Evolutionary conservation across 2,888 invertebrate genomes (phyloP).

Genomic region (Pteria penguin): DNA sequence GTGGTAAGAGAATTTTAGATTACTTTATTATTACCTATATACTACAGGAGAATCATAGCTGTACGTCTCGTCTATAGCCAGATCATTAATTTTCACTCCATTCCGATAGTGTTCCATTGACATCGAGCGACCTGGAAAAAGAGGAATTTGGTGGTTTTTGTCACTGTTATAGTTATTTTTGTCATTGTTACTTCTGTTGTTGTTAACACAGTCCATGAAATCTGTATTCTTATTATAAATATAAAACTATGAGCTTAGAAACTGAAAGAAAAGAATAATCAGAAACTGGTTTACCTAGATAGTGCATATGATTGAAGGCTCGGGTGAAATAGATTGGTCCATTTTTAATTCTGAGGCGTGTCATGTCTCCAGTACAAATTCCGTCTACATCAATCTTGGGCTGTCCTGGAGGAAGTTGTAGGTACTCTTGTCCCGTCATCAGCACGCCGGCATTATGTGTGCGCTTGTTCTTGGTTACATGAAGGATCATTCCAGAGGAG

Average conservation of each 20-base stretch:
- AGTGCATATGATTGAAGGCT: conserved; percentile 64
- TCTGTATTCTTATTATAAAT: no score
- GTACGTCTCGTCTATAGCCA: conserved; percentile 2
- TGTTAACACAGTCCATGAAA: no score
- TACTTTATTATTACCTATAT: conserved; percentile 10
- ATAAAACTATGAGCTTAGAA: no score
- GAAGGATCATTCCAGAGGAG: conserved; percentile 61
- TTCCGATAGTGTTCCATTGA: not conserved
- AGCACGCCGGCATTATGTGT: conserved; percentile 56
- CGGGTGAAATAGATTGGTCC: conserved; percentile 43
- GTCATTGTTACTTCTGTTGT: no score
- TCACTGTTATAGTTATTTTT: no score
- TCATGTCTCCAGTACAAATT: conserved; percentile 21
- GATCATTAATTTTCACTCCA: not conserved
- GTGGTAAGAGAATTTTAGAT: no score
- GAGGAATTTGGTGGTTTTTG: no score
- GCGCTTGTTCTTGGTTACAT: conserved; percentile 57
- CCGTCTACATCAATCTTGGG: conserved; percentile 17
- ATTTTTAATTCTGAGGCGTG: not conserved
- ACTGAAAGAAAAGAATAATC: no score
- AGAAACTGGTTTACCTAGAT: conserved; percentile 60
- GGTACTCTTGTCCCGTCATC: conserved; percentile 52
- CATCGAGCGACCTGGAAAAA: conserved; percentile 6
- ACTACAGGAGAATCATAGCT: conserved; percentile 11
- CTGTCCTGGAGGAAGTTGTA: conserved; percentile 60